Evolutionary conservation across 2,113 vertebrate species (phyloP), one percentile per base, ranked within the genome.

Genomic region (Oncorhynchus gorbuscha): DNA sequence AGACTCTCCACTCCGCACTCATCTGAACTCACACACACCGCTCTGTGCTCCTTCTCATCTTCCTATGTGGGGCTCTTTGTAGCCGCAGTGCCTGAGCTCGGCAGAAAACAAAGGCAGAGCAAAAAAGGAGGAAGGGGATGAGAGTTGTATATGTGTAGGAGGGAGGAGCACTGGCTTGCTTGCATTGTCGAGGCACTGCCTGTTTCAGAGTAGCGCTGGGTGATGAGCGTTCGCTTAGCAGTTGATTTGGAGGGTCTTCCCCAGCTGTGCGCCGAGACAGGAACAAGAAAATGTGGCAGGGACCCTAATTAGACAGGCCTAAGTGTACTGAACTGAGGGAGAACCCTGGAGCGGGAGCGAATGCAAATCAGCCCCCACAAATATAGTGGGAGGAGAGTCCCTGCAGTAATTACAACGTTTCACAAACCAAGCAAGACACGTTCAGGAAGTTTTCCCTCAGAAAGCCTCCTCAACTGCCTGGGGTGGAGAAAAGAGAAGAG

Each of bases 331-430:
- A 93, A 92, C 88, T 90, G 90, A 91, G 90, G 86, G 89, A 93
- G 91, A 92, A 91, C 85, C 89, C 90, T 73, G 88, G 88, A 88
- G 89, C 51, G 88, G 76, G 72, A 81, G 86, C 88, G 87, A 91
- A 88, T 66, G 84, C 80, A 83, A 83, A 87, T 84, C 82, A 86
- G 83, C 87, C 87, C 88, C 90, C 83, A 68, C 61, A 74, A 45
- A 66, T 64, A 68, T 16, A 74, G 9, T 81, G 80, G 89, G 86
- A 90, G 88, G 84, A 90, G 91, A 92, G 83, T 86, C 91, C 90
- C 88, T 87, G 89, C 91, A 85, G 85, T 92, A 94, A 94, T 93
- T 94, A 92, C 89, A 92, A 92, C 91, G 79, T 93, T 94, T 93
- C 91, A 92, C 90, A 90, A 90, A 86, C 87, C 90, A 90, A 90